A percentile compares a stretch with the other conserved stretches of the same genome.
phyloP scores from a whole-genome alignment of 2,797 vertebrate genomes.

The Epinephelus malabaricus region DNA sequence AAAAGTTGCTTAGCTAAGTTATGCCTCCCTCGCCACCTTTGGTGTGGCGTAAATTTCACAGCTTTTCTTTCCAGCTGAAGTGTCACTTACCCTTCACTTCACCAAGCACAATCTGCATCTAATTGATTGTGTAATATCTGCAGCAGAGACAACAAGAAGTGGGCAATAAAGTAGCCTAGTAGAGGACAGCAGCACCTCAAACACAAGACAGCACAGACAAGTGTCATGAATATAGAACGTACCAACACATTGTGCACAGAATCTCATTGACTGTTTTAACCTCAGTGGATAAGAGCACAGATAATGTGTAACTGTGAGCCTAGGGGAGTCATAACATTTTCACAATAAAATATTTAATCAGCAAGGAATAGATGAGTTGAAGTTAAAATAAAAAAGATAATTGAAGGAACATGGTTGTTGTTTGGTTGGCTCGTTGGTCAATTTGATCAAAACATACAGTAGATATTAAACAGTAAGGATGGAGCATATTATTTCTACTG shows the following conservation, averaged over 20 bases:
- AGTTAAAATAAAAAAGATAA: not conserved
- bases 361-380: not conserved
- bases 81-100: constrained; percentile 46
- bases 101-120: constrained; percentile 21
- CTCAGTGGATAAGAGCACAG: not conserved
- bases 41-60: constrained; percentile 50
- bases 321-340: not conserved
- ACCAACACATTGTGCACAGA: not conserved
- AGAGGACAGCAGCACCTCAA: not conserved
- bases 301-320: not conserved
- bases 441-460: not conserved
- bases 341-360: not conserved
- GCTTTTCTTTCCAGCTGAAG: constrained; percentile 54
- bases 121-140: constrained; percentile 23
- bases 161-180: not conserved
- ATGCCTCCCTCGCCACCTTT: constrained; percentile 44
- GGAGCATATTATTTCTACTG: not conserved
- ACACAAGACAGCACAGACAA: not conserved
- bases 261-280: not conserved
- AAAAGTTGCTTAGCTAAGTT: constrained; percentile 57
- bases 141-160: not conserved
- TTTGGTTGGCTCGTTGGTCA: not conserved
- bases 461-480: not conserved
- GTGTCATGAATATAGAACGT: not conserved
- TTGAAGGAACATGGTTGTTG: not conserved